These are phyloP conservation scores for Dasyornis broadbenti DNA, from an alignment of 2,113 vertebrate species.

Conservation along the genomic window DNA sequence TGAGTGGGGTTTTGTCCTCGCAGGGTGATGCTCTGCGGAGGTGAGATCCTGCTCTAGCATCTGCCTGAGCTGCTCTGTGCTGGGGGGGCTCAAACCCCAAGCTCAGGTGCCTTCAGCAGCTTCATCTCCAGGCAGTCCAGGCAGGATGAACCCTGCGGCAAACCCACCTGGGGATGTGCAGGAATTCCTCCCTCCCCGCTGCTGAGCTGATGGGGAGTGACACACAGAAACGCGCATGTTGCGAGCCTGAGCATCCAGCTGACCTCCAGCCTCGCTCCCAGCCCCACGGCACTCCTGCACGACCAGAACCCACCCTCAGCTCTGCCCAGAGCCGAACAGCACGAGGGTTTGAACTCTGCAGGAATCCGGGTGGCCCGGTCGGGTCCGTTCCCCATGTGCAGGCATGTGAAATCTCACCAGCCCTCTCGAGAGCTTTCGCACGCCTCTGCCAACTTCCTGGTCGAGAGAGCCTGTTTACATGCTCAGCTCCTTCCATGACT, in stretches of 20 bases:
- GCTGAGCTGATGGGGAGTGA: neutral
- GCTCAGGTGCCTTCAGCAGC: neutral
- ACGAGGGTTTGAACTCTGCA: neutral
- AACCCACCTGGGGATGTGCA: fast-evolving
- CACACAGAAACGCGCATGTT: fast-evolving
- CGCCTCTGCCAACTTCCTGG: neutral
- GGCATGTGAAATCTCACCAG: neutral
- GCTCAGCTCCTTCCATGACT: slow-evolving; percentile 6
- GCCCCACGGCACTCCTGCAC: neutral
- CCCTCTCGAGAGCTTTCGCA: neutral
- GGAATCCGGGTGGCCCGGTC: neutral
- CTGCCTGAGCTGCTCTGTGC: neutral
- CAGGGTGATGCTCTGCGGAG: neutral
- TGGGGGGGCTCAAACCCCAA: neutral
- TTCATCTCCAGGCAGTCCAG: neutral
- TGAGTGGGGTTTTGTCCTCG: neutral
- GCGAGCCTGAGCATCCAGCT: neutral
- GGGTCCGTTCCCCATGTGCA: neutral
- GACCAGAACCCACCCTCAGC: neutral
- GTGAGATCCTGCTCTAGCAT: neutral
- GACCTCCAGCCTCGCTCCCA: neutral
- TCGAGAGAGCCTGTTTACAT: neutral
- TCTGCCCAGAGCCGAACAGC: neutral
- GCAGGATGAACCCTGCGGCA: neutral
- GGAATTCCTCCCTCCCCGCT: neutral